A percentile compares a stretch with the other conserved stretches of the same genome.
phyloP scores from a whole-genome alignment of 2,888 invertebrate species.

The Xylota sylvarum region DNA sequence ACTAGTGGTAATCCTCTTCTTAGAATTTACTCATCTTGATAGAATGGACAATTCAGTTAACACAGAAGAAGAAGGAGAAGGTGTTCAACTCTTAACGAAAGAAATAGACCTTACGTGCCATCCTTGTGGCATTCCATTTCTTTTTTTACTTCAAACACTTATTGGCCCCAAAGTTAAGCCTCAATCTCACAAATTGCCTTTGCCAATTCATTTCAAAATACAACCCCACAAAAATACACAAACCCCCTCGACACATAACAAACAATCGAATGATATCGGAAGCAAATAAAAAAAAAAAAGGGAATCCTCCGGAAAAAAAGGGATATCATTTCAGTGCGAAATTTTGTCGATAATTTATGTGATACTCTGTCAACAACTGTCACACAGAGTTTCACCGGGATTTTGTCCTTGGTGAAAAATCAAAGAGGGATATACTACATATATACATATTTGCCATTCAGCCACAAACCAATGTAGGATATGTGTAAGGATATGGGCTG shows the following conservation, averaged over 20 bases:
- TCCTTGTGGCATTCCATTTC: too few species aligned
- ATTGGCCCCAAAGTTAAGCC: background rate
- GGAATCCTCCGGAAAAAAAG: constrained; percentile 18
- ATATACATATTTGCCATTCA: constrained; percentile 51
- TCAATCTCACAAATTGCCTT: constrained; percentile 34
- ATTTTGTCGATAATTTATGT: constrained; percentile 73
- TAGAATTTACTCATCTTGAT: too few species aligned
- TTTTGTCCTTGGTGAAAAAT: constrained; percentile 59
- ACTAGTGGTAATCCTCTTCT: too few species aligned
- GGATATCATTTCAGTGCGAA: constrained; percentile 50
- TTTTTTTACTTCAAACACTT: too few species aligned
- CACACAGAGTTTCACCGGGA: constrained; percentile 53
- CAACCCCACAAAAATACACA: background rate
- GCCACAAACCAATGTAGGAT: constrained; percentile 63
- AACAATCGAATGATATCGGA: constrained; percentile 47
- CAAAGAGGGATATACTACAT: constrained; percentile 33
- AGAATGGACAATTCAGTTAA: too few species aligned
- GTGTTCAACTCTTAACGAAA: too few species aligned
- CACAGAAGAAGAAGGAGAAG: too few species aligned
- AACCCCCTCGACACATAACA: constrained; percentile 11
- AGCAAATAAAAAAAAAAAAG: constrained; percentile 47
- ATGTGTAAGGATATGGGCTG: constrained; percentile 56
- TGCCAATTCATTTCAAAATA: constrained; percentile 59
- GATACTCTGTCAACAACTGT: constrained; percentile 75
- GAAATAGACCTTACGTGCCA: too few species aligned